Evolutionary conservation across 2,888 invertebrate species (phyloP), one percentile per base, ranked within the genome.

Genomic region (Agrotis clavis): DNA sequence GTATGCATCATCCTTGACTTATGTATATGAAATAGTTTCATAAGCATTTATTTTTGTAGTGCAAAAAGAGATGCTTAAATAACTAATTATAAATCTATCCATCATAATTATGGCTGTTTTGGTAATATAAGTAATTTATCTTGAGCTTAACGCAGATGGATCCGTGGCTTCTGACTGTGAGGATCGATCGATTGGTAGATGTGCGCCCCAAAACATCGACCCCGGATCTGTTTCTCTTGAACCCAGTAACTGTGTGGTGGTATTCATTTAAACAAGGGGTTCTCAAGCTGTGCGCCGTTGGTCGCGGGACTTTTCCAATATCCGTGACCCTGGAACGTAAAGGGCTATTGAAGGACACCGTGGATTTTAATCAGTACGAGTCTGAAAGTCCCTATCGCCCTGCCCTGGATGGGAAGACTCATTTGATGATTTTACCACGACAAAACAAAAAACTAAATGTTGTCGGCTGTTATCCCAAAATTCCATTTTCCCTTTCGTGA

Each of bases 11-110:
- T 75, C 80, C 84, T 80, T 80, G 84, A 84, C 54, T 51, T 21
- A 19, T 53, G 56, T 59, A 50, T 67, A 50, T 67, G 66, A 81
- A 84, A 81, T 30, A 14, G 19, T 83, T 79, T 74, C 60, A 21
- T 35, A 30, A 68, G 21, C 41, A 48, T 48, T 63, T 51, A 80
- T 68, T 47, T 67, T 62, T 21, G 21, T 47, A n/a, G 53, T 59
- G 59, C 56, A 61, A 80, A 72, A 74, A 74, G 21, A 63, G 18
- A 25, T 60, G 48, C 51, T 53, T 48, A 82, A 82, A 63, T 64
- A 61, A 64, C 48, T 82, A 72, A 83, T 79, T 74, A 79, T 53
- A 83, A 73, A 67, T 53, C 61, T 50, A 79, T 67, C 77, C 59
- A 77, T 83, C 63, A 67, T 65, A 64, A 67, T 79, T 65, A 54